Base-by-base conservation (phyloP, 2,888 invertebrate species). In the Ferrisia virgata region DNA sequence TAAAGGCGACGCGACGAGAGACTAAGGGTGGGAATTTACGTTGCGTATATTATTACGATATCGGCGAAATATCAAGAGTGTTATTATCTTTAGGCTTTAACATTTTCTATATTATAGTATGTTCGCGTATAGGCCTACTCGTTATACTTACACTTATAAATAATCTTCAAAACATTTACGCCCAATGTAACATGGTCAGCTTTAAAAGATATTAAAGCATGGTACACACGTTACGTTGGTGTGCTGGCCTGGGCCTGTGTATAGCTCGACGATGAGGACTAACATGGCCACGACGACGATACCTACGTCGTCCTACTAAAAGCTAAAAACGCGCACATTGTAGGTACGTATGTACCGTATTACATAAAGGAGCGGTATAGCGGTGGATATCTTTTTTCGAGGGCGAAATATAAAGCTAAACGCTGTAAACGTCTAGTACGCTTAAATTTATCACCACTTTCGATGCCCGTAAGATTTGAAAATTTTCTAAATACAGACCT, bases 101-200 rank as follows among this genome's bases (percentile, higher is more conserved):
- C 36, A 76, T 76, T 76, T 76, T 47, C 79, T 79, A 47, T 43
- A n/a, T n/a, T n/a, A n/a, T n/a, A n/a, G n/a, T n/a, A n/a, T n/a
- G n/a, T n/a, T n/a, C n/a, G n/a, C n/a, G n/a, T n/a, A n/a, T n/a
- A n/a, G n/a, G n/a, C n/a, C n/a, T n/a, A n/a, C n/a, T n/a, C n/a
- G n/a, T n/a, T n/a, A n/a, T n/a, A n/a, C n/a, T n/a, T n/a, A n/a
- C n/a, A 40, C 53, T 47, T 81, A 81, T 81, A 81, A 81, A 81
- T 81, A 81, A 81, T 81, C 81, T 81, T 81, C 31, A n/a, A 33
- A 81, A 53, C 81, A 81, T 81, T 81, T 81, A 81, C 81, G 81
- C 81, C 81, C 81, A 47, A 58, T 81, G 53, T 81, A 81, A 81
- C 81, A 28, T 81, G 81, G 81, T 53, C 81, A 81, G 53, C 81